A percentile compares a stretch with the other conserved stretches of the same genome.
These are phyloP conservation scores for Ammodytes dubius DNA, from an alignment of 2,113 vertebrate species.

Conservation along the genomic window DNA sequence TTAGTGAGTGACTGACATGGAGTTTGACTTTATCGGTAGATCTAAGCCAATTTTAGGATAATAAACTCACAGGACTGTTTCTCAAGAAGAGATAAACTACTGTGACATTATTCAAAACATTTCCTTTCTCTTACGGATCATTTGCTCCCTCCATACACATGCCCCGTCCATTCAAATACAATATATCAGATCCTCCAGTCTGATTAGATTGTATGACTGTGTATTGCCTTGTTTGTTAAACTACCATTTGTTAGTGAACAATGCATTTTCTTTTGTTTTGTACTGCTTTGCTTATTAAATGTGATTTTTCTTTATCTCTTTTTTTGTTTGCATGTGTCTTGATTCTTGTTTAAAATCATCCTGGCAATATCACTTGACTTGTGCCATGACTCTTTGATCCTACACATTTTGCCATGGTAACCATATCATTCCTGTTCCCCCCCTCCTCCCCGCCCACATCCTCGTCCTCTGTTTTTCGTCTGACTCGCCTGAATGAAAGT, in stretches of 20 bases:
- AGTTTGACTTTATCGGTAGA: no score
- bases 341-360: conserved; percentile 85
- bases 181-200: conserved; percentile 80
- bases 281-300: conserved; percentile 57
- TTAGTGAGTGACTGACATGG: no score
- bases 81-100: neutral
- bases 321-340: conserved; percentile 81
- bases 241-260: conserved; percentile 55
- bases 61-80: neutral
- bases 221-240: conserved; percentile 85
- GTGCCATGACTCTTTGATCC: conserved; percentile 89
- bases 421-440: conserved; percentile 90
- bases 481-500: conserved; percentile 92
- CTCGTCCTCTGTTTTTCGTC: conserved; percentile 92
- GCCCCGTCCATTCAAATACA: conserved; percentile 77
- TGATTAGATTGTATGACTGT: conserved; percentile 90
- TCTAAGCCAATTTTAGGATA: neutral
- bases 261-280: conserved; percentile 65
- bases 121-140: conserved; percentile 51
- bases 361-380: conserved; percentile 92
- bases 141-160: conserved; percentile 72
- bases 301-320: conserved; percentile 77
- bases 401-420: conserved; percentile 92
- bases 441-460: conserved; percentile 88
- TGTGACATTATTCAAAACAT: conserved; percentile 10